Percentiles rank a stretch among this genome's conserved stretches.
These are phyloP conservation scores for Halcyon smyrnensis DNA, from an alignment of 2,797 vertebrate species.

Conservation along the genomic window DNA sequence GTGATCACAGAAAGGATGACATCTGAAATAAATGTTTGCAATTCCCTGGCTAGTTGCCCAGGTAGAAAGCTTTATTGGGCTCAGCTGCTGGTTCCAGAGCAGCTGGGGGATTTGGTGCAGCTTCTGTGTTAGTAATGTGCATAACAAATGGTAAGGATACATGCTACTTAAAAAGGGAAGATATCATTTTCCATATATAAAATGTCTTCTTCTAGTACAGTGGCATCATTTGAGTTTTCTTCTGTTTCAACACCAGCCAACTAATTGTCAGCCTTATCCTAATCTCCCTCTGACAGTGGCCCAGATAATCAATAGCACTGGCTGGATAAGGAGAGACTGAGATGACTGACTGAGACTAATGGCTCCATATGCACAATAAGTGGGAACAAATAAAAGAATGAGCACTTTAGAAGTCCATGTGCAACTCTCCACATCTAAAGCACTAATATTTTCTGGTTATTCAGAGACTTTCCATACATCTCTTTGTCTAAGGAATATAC, in stretches of 20 bases:
- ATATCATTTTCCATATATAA: neutral
- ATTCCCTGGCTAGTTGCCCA: neutral
- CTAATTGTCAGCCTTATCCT: neutral
- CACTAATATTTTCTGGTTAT: neutral
- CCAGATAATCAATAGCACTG: neutral
- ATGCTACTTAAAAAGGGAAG: neutral
- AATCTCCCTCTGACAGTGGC: neutral
- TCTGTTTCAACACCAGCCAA: neutral
- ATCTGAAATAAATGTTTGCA: neutral
- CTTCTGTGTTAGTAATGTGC: neutral
- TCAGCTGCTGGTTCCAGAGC: neutral
- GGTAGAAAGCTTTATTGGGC: neutral
- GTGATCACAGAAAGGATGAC: neutral
- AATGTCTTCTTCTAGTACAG: neutral
- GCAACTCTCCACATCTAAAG: neutral
- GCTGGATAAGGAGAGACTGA: neutral
- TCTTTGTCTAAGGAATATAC: neutral
- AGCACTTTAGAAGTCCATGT: neutral
- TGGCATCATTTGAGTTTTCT: neutral
- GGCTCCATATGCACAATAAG: neutral
- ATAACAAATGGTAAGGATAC: neutral
- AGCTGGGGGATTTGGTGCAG: neutral
- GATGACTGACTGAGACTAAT: neutral
- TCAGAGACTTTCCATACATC: neutral
- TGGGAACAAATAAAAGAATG: neutral